Evolutionary conservation across 2,888 invertebrate species (phyloP).

Genomic region (Conchocele bisecta): DNA sequence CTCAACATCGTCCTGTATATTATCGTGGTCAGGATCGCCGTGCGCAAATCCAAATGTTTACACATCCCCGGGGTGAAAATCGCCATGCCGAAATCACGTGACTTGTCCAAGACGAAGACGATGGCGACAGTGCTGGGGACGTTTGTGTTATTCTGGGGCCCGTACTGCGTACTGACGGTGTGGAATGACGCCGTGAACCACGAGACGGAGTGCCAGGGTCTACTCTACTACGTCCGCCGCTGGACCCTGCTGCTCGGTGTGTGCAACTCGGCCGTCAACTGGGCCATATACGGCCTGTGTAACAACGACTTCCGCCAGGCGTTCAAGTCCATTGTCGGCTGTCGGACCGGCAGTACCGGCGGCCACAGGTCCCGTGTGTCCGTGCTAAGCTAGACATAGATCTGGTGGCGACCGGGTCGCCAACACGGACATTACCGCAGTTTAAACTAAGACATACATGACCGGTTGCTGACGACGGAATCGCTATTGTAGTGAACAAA

Average conservation of each 20-base stretch:
- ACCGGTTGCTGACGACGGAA: no score
- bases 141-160: constrained; percentile 10
- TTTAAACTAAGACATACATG: no score
- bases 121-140: constrained; percentile 3
- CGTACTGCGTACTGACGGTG: background rate
- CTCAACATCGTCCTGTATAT: constrained; percentile 27
- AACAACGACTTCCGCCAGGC: constrained; percentile 35
- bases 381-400: no score
- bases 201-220: constrained; percentile 24
- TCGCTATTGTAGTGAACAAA: no score
- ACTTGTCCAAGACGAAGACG: background rate
- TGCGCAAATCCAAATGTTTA: constrained; percentile 1
- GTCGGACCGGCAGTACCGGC: no score
- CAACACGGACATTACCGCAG: no score
- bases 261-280: constrained; percentile 37
- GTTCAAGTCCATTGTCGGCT: constrained; percentile 22
- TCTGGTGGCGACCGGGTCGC: no score
- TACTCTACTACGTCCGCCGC: constrained; percentile 21
- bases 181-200: constrained; percentile 10
- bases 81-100: background rate
- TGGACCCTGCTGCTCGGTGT: constrained; percentile 35
- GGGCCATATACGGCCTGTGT: constrained; percentile 38
- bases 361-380: no score
- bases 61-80: background rate
- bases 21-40: constrained; percentile 33